Evolutionary conservation across 2,113 vertebrate genomes (phyloP).

Genomic region (Gobius niger): DNA sequence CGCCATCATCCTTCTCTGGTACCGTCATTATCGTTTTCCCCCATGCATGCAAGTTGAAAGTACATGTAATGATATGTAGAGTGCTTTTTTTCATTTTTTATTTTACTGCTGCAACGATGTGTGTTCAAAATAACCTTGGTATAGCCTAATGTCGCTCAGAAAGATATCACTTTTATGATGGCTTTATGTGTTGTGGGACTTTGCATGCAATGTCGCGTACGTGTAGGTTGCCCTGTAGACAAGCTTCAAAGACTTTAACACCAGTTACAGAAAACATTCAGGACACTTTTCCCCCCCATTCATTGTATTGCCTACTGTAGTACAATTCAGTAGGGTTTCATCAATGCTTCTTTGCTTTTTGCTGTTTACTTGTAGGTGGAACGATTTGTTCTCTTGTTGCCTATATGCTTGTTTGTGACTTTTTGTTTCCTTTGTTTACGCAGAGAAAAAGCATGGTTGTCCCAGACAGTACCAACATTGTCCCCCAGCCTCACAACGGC

Average conservation of each 20-base stretch:
- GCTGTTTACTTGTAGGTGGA: neutral
- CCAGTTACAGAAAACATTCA: too few relatives aligned
- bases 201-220: too few relatives aligned
- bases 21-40: conserved; percentile 49
- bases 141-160: too few relatives aligned
- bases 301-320: too few relatives aligned
- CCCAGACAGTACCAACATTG: conserved; percentile 77
- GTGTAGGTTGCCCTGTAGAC: neutral
- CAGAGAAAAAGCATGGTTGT: conserved; percentile 83
- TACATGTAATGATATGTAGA: neutral
- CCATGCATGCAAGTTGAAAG: conserved; percentile 42
- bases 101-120: neutral
- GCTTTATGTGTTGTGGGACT: too few relatives aligned
- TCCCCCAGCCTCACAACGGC: conserved; percentile 73
- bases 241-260: neutral
- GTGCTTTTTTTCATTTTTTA: too few relatives aligned
- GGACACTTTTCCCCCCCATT: too few relatives aligned
- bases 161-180: too few relatives aligned
- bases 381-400: neutral
- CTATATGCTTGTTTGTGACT: neutral
- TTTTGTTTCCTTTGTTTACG: neutral
- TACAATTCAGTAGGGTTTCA: too few relatives aligned
- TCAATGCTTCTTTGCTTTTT: too few relatives aligned
- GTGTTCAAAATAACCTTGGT: too few relatives aligned
- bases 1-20: conserved; percentile 55